Base-by-base conservation (phyloP, 2,113 vertebrate species). In the Cranoglanis bouderius region DNA sequence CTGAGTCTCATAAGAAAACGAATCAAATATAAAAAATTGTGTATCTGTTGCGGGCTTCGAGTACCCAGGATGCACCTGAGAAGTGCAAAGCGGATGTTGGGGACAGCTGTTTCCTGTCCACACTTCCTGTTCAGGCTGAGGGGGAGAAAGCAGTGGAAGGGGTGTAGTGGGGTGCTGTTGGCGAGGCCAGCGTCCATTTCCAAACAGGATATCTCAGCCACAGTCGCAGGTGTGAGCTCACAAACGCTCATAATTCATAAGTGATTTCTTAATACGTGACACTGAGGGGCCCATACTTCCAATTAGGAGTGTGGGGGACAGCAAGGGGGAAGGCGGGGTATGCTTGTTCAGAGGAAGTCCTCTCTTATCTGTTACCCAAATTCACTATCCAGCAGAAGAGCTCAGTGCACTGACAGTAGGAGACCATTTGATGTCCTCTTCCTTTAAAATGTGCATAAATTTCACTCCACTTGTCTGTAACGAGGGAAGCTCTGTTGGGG, bases 11-110 rank as follows among this genome's bases (percentile, higher is more conserved):
- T 85, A 67, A 61, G 83, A 82, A 85, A 89, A 78, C 61, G 49
- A 81, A 87, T 81, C 61, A 88, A 53, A 86, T 84, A 29, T 82
- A 88, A 89, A 85, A 90, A 85, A 87, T 91, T 87, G 89, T 89
- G 81, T 86, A 87, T 90, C 78, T 88, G 91, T 93, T 92, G 94
- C 92, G 91, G 92, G 92, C 75, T 67, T 90, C 90, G 75, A 88
- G 35, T 95, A 94, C 95, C 95, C 96, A 96, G 96, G 96, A 97
- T 96, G 95, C 96, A 97, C 96, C 96, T 97, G 96, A 87, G 72
- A 85, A 88, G 86, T 90, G 80, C 89, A 29, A 78, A 91, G 90
- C 94, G 95, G 96, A 96, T 90, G 92, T 88, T 84, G 88, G 93
- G 92, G 92, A 92, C 96, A 96, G 96, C 96, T 96, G 96, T 93